Base-by-base conservation (phyloP, 2,797 vertebrate species). In the Neoniphon sammara region DNA sequence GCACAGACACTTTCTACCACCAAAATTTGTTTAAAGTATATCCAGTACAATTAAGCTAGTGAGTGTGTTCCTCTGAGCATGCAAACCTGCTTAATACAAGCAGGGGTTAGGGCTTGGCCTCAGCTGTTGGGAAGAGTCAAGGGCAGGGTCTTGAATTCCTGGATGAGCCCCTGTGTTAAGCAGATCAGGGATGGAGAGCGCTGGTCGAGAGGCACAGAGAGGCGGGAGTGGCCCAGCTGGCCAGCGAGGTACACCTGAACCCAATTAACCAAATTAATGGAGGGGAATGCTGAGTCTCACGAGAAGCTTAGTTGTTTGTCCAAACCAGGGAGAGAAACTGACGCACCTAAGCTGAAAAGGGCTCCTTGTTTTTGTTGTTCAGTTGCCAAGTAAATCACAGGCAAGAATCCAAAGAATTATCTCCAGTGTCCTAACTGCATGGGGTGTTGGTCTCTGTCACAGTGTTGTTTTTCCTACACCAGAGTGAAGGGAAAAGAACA, bases 211-310 rank as follows among this genome's bases (percentile, higher is more conserved):
- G 61, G 46, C 20, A 46, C 21, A 50, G n/a, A 59, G 39, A 66
- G 14, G 39, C 34, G 64, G 73, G 46, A 83, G 57, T 65, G 15
- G 8, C 3, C 65, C 42, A 62, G 75, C 55, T 60, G 56, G 67
- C 64, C 25, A 70, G n/a, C 5, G 7, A 63, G 55, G 17, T 50
- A 42, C 77, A 79, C 66, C 78, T 84, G 82, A 89, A 77, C 78
- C 63, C 60, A 21, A 60, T 87, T 85, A 84, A 84, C 63, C 63
- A 27, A 58, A 53, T 54, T 76, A 80, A 77, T 73, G 52, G 66
- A 52, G 64, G 50, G 61, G 15, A 63, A 50, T 70, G 39, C 44
- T 44, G 46, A 63, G 52, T 34, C 11, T 0, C 47, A 65, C 0
- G 17, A 58, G 64, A 64, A 75, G 65, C 58, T 44, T 8, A 0